These are phyloP conservation scores for Teleopsis dalmanni DNA, from an alignment of 1,140 invertebrate genomes.

Conservation along the genomic window DNA sequence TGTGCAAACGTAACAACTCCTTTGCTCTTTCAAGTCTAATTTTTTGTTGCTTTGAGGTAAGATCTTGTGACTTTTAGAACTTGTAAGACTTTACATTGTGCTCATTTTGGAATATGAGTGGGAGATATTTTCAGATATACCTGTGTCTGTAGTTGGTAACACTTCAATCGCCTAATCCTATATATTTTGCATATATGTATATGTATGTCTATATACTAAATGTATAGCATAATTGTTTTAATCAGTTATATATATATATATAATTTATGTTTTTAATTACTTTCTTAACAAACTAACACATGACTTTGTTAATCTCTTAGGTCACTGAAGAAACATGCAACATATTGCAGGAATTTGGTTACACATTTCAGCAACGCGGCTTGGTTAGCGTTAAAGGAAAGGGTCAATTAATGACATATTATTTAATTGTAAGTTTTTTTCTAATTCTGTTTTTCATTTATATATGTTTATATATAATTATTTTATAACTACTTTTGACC, in stretches of 20 bases:
- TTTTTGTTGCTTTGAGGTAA: too few relatives aligned
- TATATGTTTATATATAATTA: not conserved
- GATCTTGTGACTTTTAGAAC: too few relatives aligned
- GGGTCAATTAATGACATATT: constrained; percentile 91
- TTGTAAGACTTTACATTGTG: too few relatives aligned
- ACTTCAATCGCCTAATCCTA: too few relatives aligned
- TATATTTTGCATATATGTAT: too few relatives aligned
- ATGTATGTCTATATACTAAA: not conserved
- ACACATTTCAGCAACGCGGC: constrained; percentile 84
- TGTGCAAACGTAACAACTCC: too few relatives aligned
- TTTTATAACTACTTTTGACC: not conserved
- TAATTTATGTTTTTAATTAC: not conserved
- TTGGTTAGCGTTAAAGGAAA: constrained; percentile 91
- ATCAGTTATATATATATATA: not conserved
- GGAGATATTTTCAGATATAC: too few relatives aligned
- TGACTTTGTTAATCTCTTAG: constrained; percentile 46
- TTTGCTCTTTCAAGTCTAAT: too few relatives aligned
- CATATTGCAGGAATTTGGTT: constrained; percentile 80
- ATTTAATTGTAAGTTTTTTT: constrained; percentile 57
- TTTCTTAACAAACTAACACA: not conserved
- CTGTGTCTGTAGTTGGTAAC: too few relatives aligned
- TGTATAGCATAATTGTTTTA: not conserved
- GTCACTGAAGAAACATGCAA: constrained; percentile 86
- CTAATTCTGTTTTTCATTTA: not conserved
- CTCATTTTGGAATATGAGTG: too few relatives aligned